These are phyloP conservation scores for Drusus annulatus DNA, from an alignment of 1,140 invertebrate species.

Conservation along the genomic window DNA sequence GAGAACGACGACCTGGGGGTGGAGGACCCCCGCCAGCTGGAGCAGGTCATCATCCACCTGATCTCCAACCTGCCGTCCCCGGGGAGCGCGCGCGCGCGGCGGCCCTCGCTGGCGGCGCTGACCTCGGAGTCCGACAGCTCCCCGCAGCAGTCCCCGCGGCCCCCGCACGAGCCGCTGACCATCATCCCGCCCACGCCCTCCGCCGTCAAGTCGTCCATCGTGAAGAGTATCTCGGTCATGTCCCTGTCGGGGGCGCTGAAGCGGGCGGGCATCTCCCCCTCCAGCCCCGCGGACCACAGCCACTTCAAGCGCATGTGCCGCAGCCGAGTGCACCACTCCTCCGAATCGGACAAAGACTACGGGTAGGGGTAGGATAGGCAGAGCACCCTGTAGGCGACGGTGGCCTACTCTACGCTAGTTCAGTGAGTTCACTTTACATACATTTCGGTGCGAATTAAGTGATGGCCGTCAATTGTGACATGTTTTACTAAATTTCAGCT, in stretches of 20 bases:
- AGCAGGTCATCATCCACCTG: constrained; percentile 79
- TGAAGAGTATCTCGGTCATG: constrained; percentile 61
- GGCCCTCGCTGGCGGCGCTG: constrained; percentile 58
- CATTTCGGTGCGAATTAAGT: too few species aligned
- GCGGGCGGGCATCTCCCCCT: not conserved
- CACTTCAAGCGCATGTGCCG: not conserved
- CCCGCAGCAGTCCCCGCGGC: constrained; percentile 40
- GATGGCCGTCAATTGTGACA: too few species aligned
- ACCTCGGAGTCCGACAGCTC: constrained; percentile 59
- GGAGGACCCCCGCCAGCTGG: constrained; percentile 78
- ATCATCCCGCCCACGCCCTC: constrained; percentile 64
- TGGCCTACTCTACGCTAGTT: too few species aligned
- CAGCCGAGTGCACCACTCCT: not conserved
- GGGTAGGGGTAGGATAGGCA: constrained; percentile 1
- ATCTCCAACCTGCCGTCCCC: constrained; percentile 74
- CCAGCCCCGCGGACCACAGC: not conserved
- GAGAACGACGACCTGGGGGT: constrained; percentile 70
- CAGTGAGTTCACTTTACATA: too few species aligned
- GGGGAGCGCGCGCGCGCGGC: constrained; percentile 36
- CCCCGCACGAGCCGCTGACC: constrained; percentile 65
- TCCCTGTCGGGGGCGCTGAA: constrained; percentile 35
- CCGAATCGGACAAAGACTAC: constrained; percentile 12
- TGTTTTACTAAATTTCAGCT: too few species aligned
- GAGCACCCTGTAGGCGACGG: too few species aligned
- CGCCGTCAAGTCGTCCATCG: constrained; percentile 65